Conservation (phyloP, 2,888 invertebrate genomes). For the Taphrorychus bicolor region DNA sequence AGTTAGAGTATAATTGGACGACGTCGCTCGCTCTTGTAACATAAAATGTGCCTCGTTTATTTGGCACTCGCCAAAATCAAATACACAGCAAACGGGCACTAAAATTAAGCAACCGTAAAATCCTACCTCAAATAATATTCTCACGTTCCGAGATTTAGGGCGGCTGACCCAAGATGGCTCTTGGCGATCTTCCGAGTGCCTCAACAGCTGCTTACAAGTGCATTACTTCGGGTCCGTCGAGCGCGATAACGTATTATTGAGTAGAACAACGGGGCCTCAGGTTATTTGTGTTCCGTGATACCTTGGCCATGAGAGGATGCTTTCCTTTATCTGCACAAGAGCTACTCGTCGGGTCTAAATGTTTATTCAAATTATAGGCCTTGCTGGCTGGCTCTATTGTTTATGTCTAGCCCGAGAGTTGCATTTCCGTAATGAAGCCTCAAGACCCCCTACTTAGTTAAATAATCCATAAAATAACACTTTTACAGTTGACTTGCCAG, state of each 20-base stretch:
- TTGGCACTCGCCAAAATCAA: neutral
- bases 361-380: constrained; percentile 37
- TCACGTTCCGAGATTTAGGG: constrained; percentile 34
- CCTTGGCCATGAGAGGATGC: constrained; percentile 31
- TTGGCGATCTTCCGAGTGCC: constrained; percentile 51
- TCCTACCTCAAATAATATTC: constrained; percentile 32
- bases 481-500: constrained; percentile 35
- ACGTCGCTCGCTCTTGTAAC: neutral
- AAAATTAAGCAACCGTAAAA: constrained; percentile 32
- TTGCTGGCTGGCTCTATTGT: constrained; percentile 4
- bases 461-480: constrained; percentile 41
- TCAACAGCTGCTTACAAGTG: constrained; percentile 58
- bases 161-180: constrained; percentile 40
- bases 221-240: constrained; percentile 59
- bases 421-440: neutral
- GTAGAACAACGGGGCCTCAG: constrained; percentile 57
- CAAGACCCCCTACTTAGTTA: constrained; percentile 15
- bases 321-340: constrained; percentile 27
- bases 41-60: neutral
- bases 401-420: neutral
- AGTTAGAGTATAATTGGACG: constrained; percentile 25
- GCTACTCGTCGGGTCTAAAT: constrained; percentile 31
- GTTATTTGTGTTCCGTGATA: constrained; percentile 53
- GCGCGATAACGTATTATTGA: constrained; percentile 61
- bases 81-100: neutral